Conservation (phyloP, 64 coral and sea anemone species). For the Cladopsammia gracilis region DNA sequence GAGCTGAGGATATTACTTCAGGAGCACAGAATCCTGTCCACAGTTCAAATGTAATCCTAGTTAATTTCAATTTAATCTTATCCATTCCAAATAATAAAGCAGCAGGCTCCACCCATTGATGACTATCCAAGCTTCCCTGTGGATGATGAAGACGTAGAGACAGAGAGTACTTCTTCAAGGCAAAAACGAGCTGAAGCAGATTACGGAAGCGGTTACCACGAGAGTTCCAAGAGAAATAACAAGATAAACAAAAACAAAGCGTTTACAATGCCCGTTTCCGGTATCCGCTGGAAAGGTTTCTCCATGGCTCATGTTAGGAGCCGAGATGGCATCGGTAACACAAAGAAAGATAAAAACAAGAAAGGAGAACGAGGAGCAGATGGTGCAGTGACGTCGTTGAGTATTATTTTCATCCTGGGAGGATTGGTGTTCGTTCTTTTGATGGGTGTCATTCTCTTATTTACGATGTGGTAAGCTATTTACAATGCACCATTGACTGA, state of each 20-base stretch:
- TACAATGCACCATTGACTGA: too few species aligned
- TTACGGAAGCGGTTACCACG: background rate
- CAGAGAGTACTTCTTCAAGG: background rate
- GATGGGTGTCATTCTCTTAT: background rate
- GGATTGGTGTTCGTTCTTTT: background rate
- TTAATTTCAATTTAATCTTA: too few species aligned
- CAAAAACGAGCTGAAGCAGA: background rate
- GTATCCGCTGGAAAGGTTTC: constrained; percentile 11
- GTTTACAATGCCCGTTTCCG: background rate
- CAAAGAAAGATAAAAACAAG: background rate
- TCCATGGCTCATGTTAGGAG: background rate
- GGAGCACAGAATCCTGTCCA: too few species aligned
- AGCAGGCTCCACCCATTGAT: background rate
- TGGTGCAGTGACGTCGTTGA: too few species aligned
- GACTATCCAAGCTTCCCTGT: background rate
- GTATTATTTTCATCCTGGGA: background rate
- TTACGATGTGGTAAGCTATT: background rate
- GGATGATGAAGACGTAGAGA: background rate
- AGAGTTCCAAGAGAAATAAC: background rate
- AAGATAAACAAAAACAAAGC: background rate
- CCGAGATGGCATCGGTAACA: background rate
- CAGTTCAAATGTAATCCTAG: too few species aligned
- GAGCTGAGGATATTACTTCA: too few species aligned
- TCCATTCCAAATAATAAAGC: too few species aligned
- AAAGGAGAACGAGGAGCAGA: background rate